phyloP scores from a whole-genome alignment of 2,888 invertebrate species.

The Automeris io region DNA sequence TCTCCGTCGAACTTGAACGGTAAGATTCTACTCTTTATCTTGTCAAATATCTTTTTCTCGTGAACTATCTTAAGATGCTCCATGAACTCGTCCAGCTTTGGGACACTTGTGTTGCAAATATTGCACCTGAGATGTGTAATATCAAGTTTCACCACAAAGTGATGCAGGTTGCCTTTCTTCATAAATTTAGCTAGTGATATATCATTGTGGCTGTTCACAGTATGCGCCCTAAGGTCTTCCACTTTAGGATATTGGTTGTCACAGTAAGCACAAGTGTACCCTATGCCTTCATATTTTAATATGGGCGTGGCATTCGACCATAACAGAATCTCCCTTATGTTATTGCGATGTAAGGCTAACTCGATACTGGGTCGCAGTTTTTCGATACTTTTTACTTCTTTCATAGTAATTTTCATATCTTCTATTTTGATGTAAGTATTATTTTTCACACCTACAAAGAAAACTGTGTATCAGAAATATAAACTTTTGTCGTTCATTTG shows the following conservation, averaged over 20 bases:
- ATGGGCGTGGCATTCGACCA: conserved; percentile 22
- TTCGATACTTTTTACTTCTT: not conserved
- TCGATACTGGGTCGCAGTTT: conserved; percentile 5
- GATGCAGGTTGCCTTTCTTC: conserved; percentile 1
- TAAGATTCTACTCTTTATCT: conserved; percentile 25
- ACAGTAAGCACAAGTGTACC: conserved; percentile 20
- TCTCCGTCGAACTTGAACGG: conserved; percentile 31
- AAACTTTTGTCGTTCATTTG: conserved; percentile 3
- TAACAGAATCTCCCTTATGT: conserved; percentile 6
- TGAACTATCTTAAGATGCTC: conserved; percentile 16
- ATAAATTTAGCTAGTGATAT: conserved; percentile 8
- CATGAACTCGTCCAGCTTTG: conserved; percentile 11
- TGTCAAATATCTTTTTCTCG: conserved; percentile 8
- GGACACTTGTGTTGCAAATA: conserved; percentile 8
- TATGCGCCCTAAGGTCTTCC: conserved; percentile 16
- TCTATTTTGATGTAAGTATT: conserved; percentile 9
- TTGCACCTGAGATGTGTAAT: conserved; percentile 16
- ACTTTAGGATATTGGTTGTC: conserved; percentile 10
- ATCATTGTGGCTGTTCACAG: conserved; percentile 14
- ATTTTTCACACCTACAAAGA: conserved; percentile 22
- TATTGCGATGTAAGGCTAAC: conserved; percentile 7
- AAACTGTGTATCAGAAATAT: conserved; percentile 14
- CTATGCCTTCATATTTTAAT: conserved; percentile 10
- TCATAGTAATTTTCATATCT: not conserved
- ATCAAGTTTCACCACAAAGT: conserved; percentile 11